Evolutionary conservation across 2,888 invertebrate species (phyloP).

Genomic region (Atherix ibis): DNA sequence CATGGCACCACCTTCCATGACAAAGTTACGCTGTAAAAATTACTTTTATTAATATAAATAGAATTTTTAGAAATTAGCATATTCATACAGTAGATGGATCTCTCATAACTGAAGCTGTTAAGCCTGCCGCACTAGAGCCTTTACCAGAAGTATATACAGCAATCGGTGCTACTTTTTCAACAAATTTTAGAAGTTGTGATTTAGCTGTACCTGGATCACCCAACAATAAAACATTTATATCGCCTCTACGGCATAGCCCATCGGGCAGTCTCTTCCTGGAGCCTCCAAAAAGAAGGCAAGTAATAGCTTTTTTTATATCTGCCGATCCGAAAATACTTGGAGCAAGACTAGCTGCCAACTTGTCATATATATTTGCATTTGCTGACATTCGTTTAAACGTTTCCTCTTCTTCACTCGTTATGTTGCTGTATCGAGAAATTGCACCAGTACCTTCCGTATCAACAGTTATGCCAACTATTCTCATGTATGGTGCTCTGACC

Average conservation of each 20-base stretch:
- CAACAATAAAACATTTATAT: conserved; percentile 85
- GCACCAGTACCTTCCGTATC: conserved; percentile 63
- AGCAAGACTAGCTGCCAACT: conserved; percentile 78
- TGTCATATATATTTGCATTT: conserved; percentile 73
- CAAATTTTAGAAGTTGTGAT: conserved; percentile 93
- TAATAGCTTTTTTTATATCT: conserved; percentile 95
- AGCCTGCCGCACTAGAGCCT: conserved; percentile 96
- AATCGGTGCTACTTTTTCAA: conserved; percentile 85
- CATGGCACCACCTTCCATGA: conserved; percentile 99
- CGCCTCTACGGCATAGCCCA: conserved; percentile 87
- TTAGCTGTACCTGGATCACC: conserved; percentile 99
- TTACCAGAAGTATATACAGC: conserved; percentile 99
- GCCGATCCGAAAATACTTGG: conserved; percentile 90
- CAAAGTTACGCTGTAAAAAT: conserved; percentile 64
- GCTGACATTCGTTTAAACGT: conserved; percentile 56
- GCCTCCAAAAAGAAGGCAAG: conserved; percentile 87
- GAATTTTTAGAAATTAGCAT: neutral
- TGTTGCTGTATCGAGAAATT: conserved; percentile 36
- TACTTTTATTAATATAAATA: neutral
- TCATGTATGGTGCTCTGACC: conserved; percentile 84
- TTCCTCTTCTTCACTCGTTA: conserved; percentile 53
- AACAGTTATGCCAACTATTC: conserved; percentile 82
- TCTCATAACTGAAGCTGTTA: conserved; percentile 91
- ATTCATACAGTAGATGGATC: conserved; percentile 75
- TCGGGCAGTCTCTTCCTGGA: conserved; percentile 82